Base-by-base conservation (phyloP, 2,888 invertebrate genomes). In the Cerastoderma edule region DNA sequence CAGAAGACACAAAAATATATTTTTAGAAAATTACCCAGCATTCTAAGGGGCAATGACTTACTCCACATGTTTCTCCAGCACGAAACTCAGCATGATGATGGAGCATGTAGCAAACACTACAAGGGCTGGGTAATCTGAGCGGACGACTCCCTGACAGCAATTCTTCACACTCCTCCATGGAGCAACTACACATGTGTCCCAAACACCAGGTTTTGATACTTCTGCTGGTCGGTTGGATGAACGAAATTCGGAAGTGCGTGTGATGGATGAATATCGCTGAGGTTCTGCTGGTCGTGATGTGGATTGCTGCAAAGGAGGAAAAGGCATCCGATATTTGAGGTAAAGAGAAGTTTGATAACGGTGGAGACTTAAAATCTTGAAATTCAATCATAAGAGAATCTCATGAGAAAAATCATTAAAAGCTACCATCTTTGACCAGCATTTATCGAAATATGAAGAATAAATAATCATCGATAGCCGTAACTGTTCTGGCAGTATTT, bases 21-120 rank as follows among this genome's bases (percentile, higher is more conserved):
- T n/a, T n/a, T n/a, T n/a, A n/a, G n/a, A n/a, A n/a, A n/a, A n/a
- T n/a, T n/a, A n/a, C n/a, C n/a, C n/a, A 46, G 1, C 16, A 2
- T 33, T 39, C 46, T 50, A 22, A 66, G 13, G 0, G 13, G 56
- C 44, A n/a, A 3, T 24, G n/a, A 82, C 83, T 81, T 78, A 85
- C 85, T 85, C 60, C 2, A 85, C 80, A 67, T 83, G 75, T 48
- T 77, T 75, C 67, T 85, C 80, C 48, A 85, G 46, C 19, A 85
- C 68, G 72, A 83, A 84, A 54, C 78, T 80, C 32, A 85, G 73
- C 10, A 78, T 76, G 50, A 85, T 84, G 69, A 85, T 72, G 19
- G 81, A 56, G 24, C 84, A 74, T 39, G 81, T 81, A 30, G 75
- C 67, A 70, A 84, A 83, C 32, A 85, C 80, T 33, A 85, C 70